phyloP scores from a whole-genome alignment of 2,797 vertebrate genomes.

The Jordanella pulchra region DNA sequence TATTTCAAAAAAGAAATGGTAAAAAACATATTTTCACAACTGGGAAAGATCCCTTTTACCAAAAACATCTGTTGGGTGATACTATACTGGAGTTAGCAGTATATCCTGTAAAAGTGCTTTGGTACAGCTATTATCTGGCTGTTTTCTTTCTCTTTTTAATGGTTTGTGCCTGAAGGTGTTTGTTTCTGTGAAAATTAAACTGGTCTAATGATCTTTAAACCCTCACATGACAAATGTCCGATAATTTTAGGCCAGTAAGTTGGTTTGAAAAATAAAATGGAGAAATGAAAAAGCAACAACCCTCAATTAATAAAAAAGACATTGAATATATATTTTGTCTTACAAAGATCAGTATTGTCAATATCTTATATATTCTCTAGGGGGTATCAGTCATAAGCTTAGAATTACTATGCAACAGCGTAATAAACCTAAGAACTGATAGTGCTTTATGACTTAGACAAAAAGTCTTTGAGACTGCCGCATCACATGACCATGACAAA shows the following conservation, averaged over 20 bases:
- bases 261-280: not conserved
- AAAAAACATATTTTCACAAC: not conserved
- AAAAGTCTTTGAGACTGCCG: constrained; percentile 22
- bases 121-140: not conserved
- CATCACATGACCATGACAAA: constrained; percentile 63
- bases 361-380: not conserved
- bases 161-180: not conserved
- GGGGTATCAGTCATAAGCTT: not conserved
- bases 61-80: not conserved
- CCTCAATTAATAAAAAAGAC: too few relatives aligned
- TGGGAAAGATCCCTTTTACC: not conserved
- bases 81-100: constrained; percentile 3
- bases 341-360: not conserved
- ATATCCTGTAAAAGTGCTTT: constrained; percentile 4
- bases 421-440: constrained; percentile 2
- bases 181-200: not conserved
- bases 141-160: too few relatives aligned
- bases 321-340: not conserved
- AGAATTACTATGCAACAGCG: not conserved
- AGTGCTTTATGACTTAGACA: constrained; percentile 7
- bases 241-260: not conserved
- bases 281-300: not conserved
- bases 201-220: not conserved
- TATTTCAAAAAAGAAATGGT: not conserved
- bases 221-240: not conserved